These are phyloP conservation scores for Jacana jacana DNA, from an alignment of 2,113 vertebrate species.

Conservation along the genomic window DNA sequence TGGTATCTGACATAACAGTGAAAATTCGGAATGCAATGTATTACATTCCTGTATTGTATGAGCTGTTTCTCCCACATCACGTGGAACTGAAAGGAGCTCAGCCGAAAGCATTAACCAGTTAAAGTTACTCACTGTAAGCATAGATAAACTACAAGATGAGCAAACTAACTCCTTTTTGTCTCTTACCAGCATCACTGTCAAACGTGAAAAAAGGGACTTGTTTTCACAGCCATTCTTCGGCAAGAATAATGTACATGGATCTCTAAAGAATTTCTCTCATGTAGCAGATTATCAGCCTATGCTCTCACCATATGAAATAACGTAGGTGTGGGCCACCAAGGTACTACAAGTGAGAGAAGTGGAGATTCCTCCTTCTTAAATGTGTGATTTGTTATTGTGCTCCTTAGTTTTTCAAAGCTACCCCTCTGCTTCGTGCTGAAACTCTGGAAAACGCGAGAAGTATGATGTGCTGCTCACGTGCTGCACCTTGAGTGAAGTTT, in stretches of 20 bases:
- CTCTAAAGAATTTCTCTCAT: neutral
- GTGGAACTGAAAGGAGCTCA: neutral
- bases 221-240: neutral
- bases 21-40: neutral
- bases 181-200: neutral
- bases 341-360: neutral
- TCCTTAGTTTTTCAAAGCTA: neutral
- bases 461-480: neutral
- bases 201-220: neutral
- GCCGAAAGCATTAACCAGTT: neutral
- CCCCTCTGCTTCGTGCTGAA: fast-evolving
- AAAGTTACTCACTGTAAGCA: neutral
- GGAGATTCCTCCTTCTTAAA: neutral
- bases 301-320: neutral
- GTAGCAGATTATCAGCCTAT: neutral
- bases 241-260: neutral
- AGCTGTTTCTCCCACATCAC: neutral
- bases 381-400: neutral
- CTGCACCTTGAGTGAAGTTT: neutral
- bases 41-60: too few relatives aligned
- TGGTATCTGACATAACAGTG: neutral
- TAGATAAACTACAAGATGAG: neutral
- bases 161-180: neutral
- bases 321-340: neutral
- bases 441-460: neutral